Percentiles rank a stretch among this genome's conserved stretches.
phyloP scores from a whole-genome alignment of 2,797 vertebrate genomes.

The Pseudopleuronectes americanus region DNA sequence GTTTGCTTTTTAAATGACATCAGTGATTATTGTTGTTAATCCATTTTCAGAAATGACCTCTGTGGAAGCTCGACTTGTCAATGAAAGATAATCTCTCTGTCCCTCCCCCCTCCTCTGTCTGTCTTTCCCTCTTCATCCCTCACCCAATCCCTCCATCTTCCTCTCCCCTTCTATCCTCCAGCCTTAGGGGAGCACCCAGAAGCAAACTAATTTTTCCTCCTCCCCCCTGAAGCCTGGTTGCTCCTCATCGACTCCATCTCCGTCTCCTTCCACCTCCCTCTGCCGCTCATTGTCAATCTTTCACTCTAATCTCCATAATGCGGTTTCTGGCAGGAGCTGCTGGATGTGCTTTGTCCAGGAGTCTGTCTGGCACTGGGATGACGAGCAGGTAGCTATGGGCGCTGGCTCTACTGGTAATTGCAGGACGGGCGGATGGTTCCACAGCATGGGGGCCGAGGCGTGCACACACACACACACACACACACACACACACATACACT shows the following conservation, averaged over 20 bases:
- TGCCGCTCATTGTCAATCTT: slow-evolving; percentile 66
- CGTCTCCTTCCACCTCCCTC: slow-evolving; percentile 21
- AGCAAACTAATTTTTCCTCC: slow-evolving; percentile 63
- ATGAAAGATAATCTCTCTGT: too few species aligned
- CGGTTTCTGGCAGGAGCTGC: slow-evolving; percentile 66
- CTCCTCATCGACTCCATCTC: slow-evolving; percentile 28
- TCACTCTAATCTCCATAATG: slow-evolving; percentile 72
- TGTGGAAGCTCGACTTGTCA: too few species aligned
- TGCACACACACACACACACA: background rate
- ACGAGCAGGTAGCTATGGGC: slow-evolving; percentile 45
- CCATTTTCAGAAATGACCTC: too few species aligned
- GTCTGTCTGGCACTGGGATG: slow-evolving; percentile 48
- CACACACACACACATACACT: too few species aligned
- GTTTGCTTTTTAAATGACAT: too few species aligned
- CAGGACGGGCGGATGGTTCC: slow-evolving; percentile 36
- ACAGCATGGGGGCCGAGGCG: slow-evolving; percentile 39
- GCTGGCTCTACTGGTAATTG: too few species aligned
- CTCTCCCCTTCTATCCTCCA: slow-evolving; percentile 32
- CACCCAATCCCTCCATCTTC: slow-evolving; percentile 31
- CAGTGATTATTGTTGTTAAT: too few species aligned
- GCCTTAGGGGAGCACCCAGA: slow-evolving; percentile 45
- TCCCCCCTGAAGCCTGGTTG: slow-evolving; percentile 35
- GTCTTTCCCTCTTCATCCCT: background rate
- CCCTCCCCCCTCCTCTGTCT: background rate
- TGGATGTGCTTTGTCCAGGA: slow-evolving; percentile 47